Conservation (phyloP, 2,113 vertebrate genomes). For the Etheostoma cragini region DNA sequence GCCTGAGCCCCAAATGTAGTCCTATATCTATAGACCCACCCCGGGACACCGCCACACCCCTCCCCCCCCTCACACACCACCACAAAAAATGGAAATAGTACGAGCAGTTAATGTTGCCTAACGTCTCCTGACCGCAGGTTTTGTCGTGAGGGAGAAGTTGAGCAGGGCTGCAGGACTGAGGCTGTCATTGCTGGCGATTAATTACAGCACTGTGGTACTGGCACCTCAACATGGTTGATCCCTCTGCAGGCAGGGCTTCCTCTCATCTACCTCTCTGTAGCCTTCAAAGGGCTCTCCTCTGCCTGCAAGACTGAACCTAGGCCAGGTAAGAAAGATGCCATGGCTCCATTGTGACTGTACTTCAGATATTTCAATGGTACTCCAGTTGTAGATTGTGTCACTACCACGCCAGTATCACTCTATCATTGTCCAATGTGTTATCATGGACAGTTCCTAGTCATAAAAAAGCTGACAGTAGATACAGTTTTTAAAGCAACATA, state of each 20-base stretch:
- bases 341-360: conserved; percentile 63
- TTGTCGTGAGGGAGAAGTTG: conserved; percentile 93
- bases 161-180: conserved; percentile 87
- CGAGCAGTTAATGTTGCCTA: conserved; percentile 94
- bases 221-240: conserved; percentile 86
- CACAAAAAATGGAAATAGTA: conserved; percentile 83
- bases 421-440: conserved; percentile 17
- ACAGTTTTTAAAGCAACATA: not conserved
- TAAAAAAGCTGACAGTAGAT: conserved; percentile 13
- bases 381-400: conserved; percentile 51
- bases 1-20: conserved; percentile 82
- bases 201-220: conserved; percentile 89
- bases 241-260: conserved; percentile 76
- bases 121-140: conserved; percentile 92
- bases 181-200: conserved; percentile 91
- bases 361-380: conserved; percentile 70
- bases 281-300: conserved; percentile 86
- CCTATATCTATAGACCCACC: conserved; percentile 73
- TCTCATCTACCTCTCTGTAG: conserved; percentile 85
- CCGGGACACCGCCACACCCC: conserved; percentile 73
- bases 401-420: conserved; percentile 40
- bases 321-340: conserved; percentile 69
- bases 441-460: not conserved
- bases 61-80: not conserved
- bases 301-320: conserved; percentile 71